These are phyloP conservation scores for Sparus aurata DNA, from an alignment of 2,797 vertebrate species.

Conservation along the genomic window DNA sequence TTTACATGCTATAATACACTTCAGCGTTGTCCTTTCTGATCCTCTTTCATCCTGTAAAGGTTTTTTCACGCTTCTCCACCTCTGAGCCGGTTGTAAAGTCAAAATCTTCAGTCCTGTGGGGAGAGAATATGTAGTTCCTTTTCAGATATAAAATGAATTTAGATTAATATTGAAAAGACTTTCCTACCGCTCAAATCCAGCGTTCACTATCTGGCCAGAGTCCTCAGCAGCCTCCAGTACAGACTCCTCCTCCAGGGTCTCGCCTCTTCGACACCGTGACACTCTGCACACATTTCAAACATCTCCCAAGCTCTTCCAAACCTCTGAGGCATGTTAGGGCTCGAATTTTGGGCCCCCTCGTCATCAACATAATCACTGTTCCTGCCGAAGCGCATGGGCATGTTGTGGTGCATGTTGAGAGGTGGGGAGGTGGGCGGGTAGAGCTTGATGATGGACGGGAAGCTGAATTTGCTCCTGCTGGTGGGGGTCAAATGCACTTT, in stretches of 20 bases:
- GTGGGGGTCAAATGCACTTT: conserved; percentile 63
- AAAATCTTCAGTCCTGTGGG: conserved; percentile 68
- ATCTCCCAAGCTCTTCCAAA: conserved; percentile 77
- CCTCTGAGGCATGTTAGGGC: conserved; percentile 83
- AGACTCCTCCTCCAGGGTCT: conserved; percentile 64
- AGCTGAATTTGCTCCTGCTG: conserved; percentile 52
- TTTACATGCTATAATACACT: conserved; percentile 21
- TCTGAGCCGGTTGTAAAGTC: conserved; percentile 61
- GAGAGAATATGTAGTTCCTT: conserved; percentile 26
- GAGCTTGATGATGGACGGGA: conserved; percentile 75
- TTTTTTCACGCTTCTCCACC: conserved; percentile 43
- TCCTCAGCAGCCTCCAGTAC: conserved; percentile 54
- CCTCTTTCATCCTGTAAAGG: conserved; percentile 45
- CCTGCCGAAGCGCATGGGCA: conserved; percentile 85
- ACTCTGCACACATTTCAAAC: conserved; percentile 51
- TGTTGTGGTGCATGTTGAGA: conserved; percentile 71
- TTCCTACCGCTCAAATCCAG: conserved; percentile 54
- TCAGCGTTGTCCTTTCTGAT: background rate
- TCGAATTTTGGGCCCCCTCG: conserved; percentile 47
- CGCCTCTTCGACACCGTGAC: conserved; percentile 29
- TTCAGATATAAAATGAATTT: background rate
- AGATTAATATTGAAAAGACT: background rate
- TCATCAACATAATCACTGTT: conserved; percentile 20
- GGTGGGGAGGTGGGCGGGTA: conserved; percentile 63
- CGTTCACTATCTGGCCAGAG: conserved; percentile 45